A percentile compares a stretch with the other conserved stretches of the same genome.
Conservation (phyloP, 2,797 vertebrate species). For the Emys orbicularis region DNA sequence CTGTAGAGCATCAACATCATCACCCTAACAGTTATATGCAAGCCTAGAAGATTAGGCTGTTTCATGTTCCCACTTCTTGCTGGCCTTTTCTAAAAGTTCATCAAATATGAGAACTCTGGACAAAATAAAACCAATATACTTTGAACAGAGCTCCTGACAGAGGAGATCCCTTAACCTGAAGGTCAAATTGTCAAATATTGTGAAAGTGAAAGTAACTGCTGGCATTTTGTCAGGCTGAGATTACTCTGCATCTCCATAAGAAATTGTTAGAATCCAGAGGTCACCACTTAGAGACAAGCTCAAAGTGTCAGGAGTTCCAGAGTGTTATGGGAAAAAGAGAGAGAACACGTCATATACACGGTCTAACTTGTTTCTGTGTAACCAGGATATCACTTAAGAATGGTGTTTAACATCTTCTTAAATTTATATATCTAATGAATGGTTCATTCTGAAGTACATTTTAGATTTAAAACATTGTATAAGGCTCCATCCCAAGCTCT, state of each 20-base stretch:
- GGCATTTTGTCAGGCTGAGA: background rate
- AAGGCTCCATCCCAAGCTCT: background rate
- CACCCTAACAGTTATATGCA: background rate
- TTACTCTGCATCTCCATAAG: background rate
- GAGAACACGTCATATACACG: background rate
- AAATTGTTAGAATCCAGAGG: background rate
- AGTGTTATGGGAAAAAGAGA: background rate
- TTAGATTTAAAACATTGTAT: background rate
- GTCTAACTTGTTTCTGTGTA: background rate
- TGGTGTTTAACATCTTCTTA: background rate
- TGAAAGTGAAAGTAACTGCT: constrained; percentile 37
- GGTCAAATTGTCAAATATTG: constrained; percentile 22
- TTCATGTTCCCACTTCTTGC: background rate
- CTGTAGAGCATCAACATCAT: background rate
- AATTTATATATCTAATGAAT: background rate
- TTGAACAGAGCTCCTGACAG: background rate
- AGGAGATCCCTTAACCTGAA: constrained; percentile 21
- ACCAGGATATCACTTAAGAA: background rate
- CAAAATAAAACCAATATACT: background rate
- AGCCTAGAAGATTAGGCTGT: background rate
- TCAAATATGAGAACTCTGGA: constrained; percentile 7
- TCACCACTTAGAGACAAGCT: background rate
- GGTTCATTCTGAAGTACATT: background rate
- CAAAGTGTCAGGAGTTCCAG: background rate
- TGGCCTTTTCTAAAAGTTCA: background rate